Evolutionary conservation across 2,797 vertebrate genomes (phyloP), one percentile per base, ranked within the genome.

Genomic region (Rhincodon typus): DNA sequence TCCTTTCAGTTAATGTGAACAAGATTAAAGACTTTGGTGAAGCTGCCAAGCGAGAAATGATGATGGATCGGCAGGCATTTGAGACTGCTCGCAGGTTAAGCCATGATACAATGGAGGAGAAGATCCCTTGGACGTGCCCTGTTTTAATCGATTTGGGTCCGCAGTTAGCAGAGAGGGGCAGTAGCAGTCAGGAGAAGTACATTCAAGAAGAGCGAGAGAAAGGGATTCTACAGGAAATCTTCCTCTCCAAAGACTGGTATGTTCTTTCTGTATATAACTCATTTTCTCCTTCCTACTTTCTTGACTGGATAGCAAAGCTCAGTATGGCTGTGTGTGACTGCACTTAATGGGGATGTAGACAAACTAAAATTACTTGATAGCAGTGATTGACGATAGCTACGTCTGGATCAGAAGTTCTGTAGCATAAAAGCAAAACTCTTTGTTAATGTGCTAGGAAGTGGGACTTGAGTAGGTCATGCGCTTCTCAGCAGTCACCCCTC

Each of bases 1-100:
- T 23, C 91, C 74, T 88, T 79, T 0, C 96, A 99, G 99, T 99
- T 30, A 99, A 99, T 0, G 99, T 99, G 95, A 99, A 99, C 97
- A 99, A 99, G 97, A 98, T 99, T 95, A 99, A 99, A 96, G 99
- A 99, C 97, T 99, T 99, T 0, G 99, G 99, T 0, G 99, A 99
- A 96, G 99, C 99, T 0, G 99, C 99, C 46, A 99, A 99, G 96
- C 97, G 98, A 88, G 99, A 99, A 96, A 98, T 99, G 96, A 98
- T 99, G 98, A 98, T 98, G 98, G 99, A 99, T 96, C 97, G 99
- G 3, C 98, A 99, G 1, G 99, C 99, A 0, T 99, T 99, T 95
- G 99, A 99, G 97, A 99, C 98, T 38, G 98, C 99, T 0, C 98
- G 99, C 0, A 98, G 98, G 12, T 98, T 98, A n/a, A 99, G 99